These are phyloP conservation scores for Heloderma charlesbogerti DNA, from an alignment of 2,113 vertebrate genomes.

Conservation along the genomic window DNA sequence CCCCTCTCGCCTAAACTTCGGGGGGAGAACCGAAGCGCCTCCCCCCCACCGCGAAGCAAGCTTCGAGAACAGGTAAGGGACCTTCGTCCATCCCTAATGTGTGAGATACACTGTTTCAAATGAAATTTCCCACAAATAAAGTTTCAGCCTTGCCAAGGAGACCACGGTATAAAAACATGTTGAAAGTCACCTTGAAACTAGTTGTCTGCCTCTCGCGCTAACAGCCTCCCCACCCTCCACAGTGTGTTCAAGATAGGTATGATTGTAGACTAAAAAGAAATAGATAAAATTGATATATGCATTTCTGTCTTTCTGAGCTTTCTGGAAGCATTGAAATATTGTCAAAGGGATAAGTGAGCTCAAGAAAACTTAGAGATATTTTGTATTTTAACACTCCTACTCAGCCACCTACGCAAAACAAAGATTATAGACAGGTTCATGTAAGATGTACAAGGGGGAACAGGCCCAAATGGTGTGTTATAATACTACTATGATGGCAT, in stretches of 20 bases:
- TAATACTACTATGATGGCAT: background rate
- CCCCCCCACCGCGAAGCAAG: no score
- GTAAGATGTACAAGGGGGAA: background rate
- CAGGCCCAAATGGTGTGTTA: background rate
- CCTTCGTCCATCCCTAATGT: no score
- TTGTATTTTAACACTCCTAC: conserved; percentile 1
- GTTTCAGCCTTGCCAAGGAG: background rate
- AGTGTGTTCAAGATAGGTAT: background rate
- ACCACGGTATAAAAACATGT: background rate
- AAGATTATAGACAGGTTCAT: background rate
- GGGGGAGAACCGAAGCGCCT: no score
- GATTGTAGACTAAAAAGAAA: background rate
- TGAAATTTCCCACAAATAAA: background rate
- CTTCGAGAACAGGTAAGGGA: no score
- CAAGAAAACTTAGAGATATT: background rate
- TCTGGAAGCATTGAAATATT: conserved; percentile 7
- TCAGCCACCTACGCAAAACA: conserved; percentile 6
- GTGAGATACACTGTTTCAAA: background rate
- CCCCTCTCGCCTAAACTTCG: no score
- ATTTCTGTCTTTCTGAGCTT: conserved; percentile 28
- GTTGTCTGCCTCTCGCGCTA: no score
- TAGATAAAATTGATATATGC: background rate
- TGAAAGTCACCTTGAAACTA: background rate
- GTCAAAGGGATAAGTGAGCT: conserved; percentile 8
- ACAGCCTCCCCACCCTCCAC: background rate